These are phyloP conservation scores for Bovichtus variegatus DNA, from an alignment of 2,797 vertebrate genomes.

Conservation along the genomic window DNA sequence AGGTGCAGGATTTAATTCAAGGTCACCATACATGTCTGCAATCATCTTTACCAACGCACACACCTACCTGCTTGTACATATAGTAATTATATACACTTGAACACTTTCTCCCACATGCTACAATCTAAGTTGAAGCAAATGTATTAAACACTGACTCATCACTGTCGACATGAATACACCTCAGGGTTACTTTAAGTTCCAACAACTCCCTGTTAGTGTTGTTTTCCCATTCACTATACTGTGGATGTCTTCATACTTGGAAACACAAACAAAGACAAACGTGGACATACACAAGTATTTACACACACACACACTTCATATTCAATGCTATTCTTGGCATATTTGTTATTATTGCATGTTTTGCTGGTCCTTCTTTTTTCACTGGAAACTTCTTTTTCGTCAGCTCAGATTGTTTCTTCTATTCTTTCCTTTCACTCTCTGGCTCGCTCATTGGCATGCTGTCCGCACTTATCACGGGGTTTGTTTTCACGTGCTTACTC, in stretches of 20 bases:
- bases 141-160: neutral
- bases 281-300: neutral
- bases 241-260: neutral
- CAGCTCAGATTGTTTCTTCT: constrained; percentile 46
- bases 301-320: neutral
- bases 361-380: constrained; percentile 5
- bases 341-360: constrained; percentile 23
- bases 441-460: constrained; percentile 64
- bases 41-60: neutral
- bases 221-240: neutral
- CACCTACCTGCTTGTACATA: neutral
- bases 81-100: neutral
- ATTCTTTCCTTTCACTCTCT: constrained; percentile 55
- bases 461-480: constrained; percentile 64
- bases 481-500: constrained; percentile 43
- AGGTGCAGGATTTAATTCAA: neutral
- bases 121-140: neutral
- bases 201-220: neutral
- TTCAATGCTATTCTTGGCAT: neutral
- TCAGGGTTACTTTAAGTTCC: neutral
- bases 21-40: neutral
- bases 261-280: neutral
- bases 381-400: constrained; percentile 5
- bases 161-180: neutral
- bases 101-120: neutral